Conservation (phyloP, 2,888 invertebrate genomes). For the Mimumesa dahlbomi region DNA sequence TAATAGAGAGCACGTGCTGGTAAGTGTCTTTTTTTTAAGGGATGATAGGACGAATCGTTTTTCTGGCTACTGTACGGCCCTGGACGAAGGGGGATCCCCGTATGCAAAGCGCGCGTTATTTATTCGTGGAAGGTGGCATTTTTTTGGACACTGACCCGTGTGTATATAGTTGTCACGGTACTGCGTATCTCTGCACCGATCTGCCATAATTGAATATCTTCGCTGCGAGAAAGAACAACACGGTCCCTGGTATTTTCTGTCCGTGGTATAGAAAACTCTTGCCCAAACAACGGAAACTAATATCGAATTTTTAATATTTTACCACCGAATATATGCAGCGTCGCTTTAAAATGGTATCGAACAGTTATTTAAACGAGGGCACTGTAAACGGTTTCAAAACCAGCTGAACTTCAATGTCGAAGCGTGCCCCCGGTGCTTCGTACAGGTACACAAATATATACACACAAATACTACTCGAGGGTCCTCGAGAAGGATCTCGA, state of each 20-base stretch:
- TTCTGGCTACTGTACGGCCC: conserved; percentile 45
- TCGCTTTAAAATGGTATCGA: no score
- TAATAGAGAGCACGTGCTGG: no score
- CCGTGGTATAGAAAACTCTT: neutral
- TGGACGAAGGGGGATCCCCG: conserved; percentile 37
- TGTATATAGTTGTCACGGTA: conserved; percentile 76
- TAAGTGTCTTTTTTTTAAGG: neutral
- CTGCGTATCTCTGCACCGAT: conserved; percentile 72
- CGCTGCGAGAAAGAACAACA: conserved; percentile 20
- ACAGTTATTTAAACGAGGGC: no score
- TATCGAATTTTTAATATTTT: no score
- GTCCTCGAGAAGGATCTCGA: conserved; percentile 58
- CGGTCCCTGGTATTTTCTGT: neutral
- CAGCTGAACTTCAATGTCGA: conserved; percentile 26
- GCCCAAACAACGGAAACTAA: neutral
- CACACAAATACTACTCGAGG: conserved; percentile 60
- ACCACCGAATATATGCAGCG: no score
- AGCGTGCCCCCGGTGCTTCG: conserved; percentile 34
- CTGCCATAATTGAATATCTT: conserved; percentile 77
- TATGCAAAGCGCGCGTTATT: conserved; percentile 63
- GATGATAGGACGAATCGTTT: neutral
- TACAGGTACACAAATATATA: conserved; percentile 48
- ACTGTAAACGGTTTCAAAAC: conserved; percentile 32
- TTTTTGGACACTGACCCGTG: conserved; percentile 68
- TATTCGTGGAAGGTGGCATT: conserved; percentile 71